These are phyloP conservation scores for Orthonychiurus folsomi DNA, from an alignment of 2,888 invertebrate genomes.

Conservation along the genomic window DNA sequence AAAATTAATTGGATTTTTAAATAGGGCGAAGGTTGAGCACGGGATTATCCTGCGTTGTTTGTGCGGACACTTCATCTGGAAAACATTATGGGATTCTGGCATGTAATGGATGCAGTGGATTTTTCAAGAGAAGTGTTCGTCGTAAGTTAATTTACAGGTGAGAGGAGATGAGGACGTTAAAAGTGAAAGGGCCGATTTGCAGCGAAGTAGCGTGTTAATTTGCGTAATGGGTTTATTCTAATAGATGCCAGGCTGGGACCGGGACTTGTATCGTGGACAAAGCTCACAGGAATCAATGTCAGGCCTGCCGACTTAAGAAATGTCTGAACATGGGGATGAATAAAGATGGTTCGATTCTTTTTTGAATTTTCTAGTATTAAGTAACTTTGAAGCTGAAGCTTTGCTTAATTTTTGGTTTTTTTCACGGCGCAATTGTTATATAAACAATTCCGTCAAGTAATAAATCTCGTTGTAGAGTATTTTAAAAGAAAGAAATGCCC, in stretches of 20 bases:
- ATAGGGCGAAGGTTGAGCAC: slow-evolving; percentile 45
- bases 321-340: slow-evolving; percentile 99
- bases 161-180: slow-evolving; percentile 10
- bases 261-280: slow-evolving; percentile 97
- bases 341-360: slow-evolving; percentile 81
- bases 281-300: slow-evolving; percentile 97
- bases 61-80: slow-evolving; percentile 92
- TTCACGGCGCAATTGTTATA: too few relatives aligned
- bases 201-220: too few relatives aligned
- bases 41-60: slow-evolving; percentile 88
- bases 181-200: too few relatives aligned
- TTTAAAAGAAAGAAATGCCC: too few relatives aligned
- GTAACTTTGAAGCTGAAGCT: too few relatives aligned
- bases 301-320: slow-evolving; percentile 95
- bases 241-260: slow-evolving; percentile 96
- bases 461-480: too few relatives aligned
- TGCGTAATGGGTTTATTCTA: too few relatives aligned
- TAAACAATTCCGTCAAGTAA: too few relatives aligned
- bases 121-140: slow-evolving; percentile 93
- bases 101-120: slow-evolving; percentile 98
- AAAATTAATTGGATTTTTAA: background rate
- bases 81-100: slow-evolving; percentile 97
- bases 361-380: too few relatives aligned
- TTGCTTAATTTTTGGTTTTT: too few relatives aligned
- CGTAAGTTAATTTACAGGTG: slow-evolving; percentile 95